Conservation (phyloP, 2,888 invertebrate species). For the Conomelus anceps region DNA sequence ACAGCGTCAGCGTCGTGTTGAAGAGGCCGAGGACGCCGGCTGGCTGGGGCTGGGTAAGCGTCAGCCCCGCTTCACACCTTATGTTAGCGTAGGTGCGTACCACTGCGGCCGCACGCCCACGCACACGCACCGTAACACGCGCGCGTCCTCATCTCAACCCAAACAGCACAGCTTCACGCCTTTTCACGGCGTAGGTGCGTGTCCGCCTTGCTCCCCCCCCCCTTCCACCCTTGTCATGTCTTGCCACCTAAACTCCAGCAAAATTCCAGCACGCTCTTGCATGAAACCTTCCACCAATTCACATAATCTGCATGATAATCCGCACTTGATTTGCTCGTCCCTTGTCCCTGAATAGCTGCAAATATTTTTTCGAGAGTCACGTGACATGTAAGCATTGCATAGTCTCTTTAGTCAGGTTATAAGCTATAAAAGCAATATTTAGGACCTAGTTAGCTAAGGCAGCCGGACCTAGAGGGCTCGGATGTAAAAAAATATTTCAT, state of each 20-base stretch:
- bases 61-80: constrained; percentile 35
- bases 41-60: constrained; percentile 35
- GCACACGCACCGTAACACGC: constrained; percentile 13
- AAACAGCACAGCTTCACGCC: constrained; percentile 33
- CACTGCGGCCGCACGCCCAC: constrained; percentile 13
- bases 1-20: constrained; percentile 6
- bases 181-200: constrained; percentile 37
- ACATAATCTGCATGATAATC: no score
- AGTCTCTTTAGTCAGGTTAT: no score
- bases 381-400: no score
- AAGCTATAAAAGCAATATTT: no score
- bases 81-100: constrained; percentile 38
- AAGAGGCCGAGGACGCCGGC: constrained; percentile 33
- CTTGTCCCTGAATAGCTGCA: no score
- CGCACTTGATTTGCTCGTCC: no score
- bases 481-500: no score
- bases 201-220: neutral
- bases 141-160: neutral
- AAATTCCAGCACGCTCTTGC: neutral
- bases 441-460: no score
- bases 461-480: no score
- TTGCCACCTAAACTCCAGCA: neutral
- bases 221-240: neutral
- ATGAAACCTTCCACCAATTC: no score
- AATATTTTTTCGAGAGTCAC: no score